Conservation (phyloP, 1,140 invertebrate genomes). For the Bombus confusus region DNA sequence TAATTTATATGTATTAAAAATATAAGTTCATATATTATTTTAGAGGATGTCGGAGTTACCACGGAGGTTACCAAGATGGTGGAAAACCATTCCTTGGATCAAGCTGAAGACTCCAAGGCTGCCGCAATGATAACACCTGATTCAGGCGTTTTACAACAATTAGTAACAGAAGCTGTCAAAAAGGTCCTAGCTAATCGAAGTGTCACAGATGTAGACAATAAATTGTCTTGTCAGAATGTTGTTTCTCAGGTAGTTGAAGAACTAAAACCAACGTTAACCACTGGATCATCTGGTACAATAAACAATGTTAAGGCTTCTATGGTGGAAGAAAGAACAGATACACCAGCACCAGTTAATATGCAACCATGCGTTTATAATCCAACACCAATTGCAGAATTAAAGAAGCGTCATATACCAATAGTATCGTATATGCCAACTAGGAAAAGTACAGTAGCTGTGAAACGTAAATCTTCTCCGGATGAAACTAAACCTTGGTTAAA, state of each 20-base stretch:
- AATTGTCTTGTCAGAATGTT: constrained; percentile 77
- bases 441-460: constrained; percentile 77
- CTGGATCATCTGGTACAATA: constrained; percentile 57
- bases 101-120: constrained; percentile 51
- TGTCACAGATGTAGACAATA: constrained; percentile 72
- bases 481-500: constrained; percentile 72
- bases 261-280: constrained; percentile 74
- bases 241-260: constrained; percentile 80
- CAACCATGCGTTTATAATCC: constrained; percentile 83
- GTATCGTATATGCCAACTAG: constrained; percentile 78
- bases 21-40: neutral
- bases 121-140: constrained; percentile 44
- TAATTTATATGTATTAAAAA: neutral
- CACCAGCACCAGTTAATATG: constrained; percentile 60
- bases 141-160: constrained; percentile 76
- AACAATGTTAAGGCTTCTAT: constrained; percentile 12
- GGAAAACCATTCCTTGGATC: constrained; percentile 51
- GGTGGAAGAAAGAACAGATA: constrained; percentile 60
- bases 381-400: constrained; percentile 85
- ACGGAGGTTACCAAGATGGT: constrained; percentile 32
- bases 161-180: constrained; percentile 82
- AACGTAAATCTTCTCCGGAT: constrained; percentile 77
- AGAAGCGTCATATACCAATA: constrained; percentile 82
- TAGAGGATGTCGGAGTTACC: constrained; percentile 64
- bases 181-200: constrained; percentile 80